Conservation (phyloP, 2,797 vertebrate species). For the Danio albolineatus region DNA sequence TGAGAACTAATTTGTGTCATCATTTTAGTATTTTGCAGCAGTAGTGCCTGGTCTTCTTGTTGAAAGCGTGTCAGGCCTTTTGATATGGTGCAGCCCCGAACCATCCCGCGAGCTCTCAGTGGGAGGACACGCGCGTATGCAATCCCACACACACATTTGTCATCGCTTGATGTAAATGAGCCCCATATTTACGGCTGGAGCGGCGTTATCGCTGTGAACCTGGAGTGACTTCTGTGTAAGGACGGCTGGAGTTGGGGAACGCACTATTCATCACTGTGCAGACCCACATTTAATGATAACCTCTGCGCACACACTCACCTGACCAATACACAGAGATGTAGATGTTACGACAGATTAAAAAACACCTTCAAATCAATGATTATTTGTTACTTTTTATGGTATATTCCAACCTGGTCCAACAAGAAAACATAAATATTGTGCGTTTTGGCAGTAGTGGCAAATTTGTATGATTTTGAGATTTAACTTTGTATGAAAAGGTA, state of each 20-base stretch:
- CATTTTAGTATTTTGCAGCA: conserved; percentile 46
- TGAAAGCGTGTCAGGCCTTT: conserved; percentile 42
- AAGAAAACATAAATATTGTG: too few relatives aligned
- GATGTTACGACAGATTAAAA: conserved; percentile 1
- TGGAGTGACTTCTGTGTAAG: conserved; percentile 52
- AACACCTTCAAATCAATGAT: neutral
- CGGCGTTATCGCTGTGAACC: conserved; percentile 58
- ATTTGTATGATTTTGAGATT: too few relatives aligned
- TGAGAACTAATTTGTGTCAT: conserved; percentile 56
- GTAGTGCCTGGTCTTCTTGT: conserved; percentile 35
- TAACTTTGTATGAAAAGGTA: too few relatives aligned
- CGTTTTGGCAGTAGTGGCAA: too few relatives aligned
- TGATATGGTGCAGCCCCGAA: conserved; percentile 53
- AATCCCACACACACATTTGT: conserved; percentile 48
- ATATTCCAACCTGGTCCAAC: too few relatives aligned
- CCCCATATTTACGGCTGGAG: conserved; percentile 35
- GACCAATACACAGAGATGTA: conserved; percentile 5
- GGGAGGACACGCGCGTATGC: conserved; percentile 12
- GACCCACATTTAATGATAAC: conserved; percentile 28
- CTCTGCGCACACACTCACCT: conserved; percentile 12
- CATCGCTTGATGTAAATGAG: conserved; percentile 50
- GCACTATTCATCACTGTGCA: conserved; percentile 57
- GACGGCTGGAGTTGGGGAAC: conserved; percentile 20
- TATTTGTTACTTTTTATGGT: too few relatives aligned
- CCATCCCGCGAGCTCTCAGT: conserved; percentile 46